Percentiles rank a stretch among this genome's conserved stretches.
Evolutionary conservation across 1,140 invertebrate species (phyloP).

Genomic region (Drosophila trapezifrons): DNA sequence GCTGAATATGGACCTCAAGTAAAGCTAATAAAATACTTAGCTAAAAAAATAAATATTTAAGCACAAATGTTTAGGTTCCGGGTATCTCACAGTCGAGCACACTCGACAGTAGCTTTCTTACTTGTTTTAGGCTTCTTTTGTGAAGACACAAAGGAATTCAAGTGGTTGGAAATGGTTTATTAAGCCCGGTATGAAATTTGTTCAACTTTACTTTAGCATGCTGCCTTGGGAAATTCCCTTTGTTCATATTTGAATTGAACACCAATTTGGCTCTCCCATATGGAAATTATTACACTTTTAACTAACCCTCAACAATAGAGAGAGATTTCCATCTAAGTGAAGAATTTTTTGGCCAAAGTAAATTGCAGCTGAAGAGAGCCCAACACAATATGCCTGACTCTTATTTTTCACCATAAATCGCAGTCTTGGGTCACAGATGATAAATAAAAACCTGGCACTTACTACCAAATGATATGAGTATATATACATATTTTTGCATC

Average conservation of each 20-base stretch:
- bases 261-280: not conserved
- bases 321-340: conserved; percentile 15
- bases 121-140: too few relatives aligned
- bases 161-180: not conserved
- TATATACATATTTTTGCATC: not conserved
- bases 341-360: not conserved
- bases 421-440: not conserved
- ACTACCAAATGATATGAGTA: not conserved
- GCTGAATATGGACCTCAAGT: too few relatives aligned
- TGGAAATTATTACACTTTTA: not conserved
- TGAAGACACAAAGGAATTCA: not conserved
- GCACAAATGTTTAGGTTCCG: too few relatives aligned
- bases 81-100: too few relatives aligned
- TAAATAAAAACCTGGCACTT: not conserved
- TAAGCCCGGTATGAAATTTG: not conserved
- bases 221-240: not conserved
- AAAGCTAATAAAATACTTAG: too few relatives aligned
- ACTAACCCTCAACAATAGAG: not conserved
- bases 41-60: too few relatives aligned
- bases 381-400: not conserved
- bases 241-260: not conserved
- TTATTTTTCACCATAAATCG: not conserved
- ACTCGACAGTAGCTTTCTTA: too few relatives aligned
- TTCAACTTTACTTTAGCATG: not conserved
- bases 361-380: not conserved